Conservation (phyloP, 30 jellyfish, hydroid and myxozoan species). For the Chironex yamaguchii region DNA sequence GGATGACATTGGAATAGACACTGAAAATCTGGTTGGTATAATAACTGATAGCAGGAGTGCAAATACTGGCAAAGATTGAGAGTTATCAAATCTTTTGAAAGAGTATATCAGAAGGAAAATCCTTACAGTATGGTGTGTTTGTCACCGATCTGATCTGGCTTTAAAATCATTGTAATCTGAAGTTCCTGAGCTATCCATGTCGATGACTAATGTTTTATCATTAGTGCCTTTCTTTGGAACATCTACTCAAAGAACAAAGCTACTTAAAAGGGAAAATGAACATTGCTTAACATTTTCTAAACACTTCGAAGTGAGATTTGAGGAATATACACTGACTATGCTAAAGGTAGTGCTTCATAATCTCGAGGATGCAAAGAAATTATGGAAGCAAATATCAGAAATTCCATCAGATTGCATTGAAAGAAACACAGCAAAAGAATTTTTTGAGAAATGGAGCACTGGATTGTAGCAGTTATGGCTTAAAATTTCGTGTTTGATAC, state of each 20-base stretch:
- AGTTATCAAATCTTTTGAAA: constrained; percentile 26
- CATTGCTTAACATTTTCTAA: constrained; percentile 37
- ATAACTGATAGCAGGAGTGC: constrained; percentile 45
- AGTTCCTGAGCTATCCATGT: constrained; percentile 38
- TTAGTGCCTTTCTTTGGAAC: constrained; percentile 29
- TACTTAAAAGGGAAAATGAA: too few species aligned
- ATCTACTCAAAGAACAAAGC: constrained; percentile 60
- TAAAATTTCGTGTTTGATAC: constrained; percentile 16
- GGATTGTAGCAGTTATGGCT: constrained; percentile 58
- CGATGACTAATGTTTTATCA: constrained; percentile 56
- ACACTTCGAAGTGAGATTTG: constrained; percentile 67
- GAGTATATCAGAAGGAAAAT: constrained; percentile 41
- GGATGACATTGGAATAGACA: constrained; percentile 2
- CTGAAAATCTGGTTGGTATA: constrained; percentile 38
- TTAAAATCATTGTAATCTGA: constrained; percentile 51
- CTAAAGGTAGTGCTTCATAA: too few species aligned
- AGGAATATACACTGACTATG: constrained; percentile 25
- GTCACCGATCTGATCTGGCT: constrained; percentile 67
- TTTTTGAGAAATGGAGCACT: constrained; percentile 25
- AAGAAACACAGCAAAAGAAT: constrained; percentile 39
- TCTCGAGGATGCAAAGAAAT: constrained; percentile 41
- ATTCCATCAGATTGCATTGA: constrained; percentile 37
- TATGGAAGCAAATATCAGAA: constrained; percentile 17
- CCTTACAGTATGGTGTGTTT: constrained; percentile 61
- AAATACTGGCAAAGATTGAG: constrained; percentile 50